Evolutionary conservation across 2,797 vertebrate species (phyloP).

Genomic region (Chromis chromis): DNA sequence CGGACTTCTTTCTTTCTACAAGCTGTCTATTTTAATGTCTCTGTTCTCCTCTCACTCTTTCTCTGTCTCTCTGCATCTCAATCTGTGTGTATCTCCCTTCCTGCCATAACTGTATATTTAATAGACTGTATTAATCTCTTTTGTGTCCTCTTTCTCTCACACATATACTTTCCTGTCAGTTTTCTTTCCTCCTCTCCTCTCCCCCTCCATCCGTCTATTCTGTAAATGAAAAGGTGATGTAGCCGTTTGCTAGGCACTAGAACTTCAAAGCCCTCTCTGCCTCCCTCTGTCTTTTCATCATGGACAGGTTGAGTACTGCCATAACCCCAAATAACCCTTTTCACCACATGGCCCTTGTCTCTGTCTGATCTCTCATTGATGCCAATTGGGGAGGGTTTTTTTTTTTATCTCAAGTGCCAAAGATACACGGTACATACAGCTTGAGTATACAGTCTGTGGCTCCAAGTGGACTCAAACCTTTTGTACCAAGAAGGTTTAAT

Average conservation of each 20-base stretch:
- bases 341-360: constrained; percentile 50
- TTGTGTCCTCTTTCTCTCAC: constrained; percentile 25
- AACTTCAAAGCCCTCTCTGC: constrained; percentile 70
- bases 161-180: constrained; percentile 37
- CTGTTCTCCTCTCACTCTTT: constrained; percentile 21
- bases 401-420: constrained; percentile 44
- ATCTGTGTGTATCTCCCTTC: constrained; percentile 41
- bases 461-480: constrained; percentile 14
- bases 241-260: constrained; percentile 63
- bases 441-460: constrained; percentile 20
- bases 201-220: constrained; percentile 41
- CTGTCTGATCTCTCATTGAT: constrained; percentile 47
- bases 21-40: constrained; percentile 46
- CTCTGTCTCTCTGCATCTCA: constrained; percentile 49
- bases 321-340: constrained; percentile 62
- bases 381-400: constrained; percentile 18
- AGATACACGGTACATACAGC: constrained; percentile 17
- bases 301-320: constrained; percentile 60
- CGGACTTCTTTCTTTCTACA: constrained; percentile 32
- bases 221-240: constrained; percentile 69
- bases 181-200: constrained; percentile 36
- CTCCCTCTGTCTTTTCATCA: constrained; percentile 57
- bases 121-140: constrained; percentile 45
- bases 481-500: constrained; percentile 1
- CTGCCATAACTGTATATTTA: constrained; percentile 52